phyloP scores from a whole-genome alignment of 2,113 vertebrate species.

The Cettia cetti region DNA sequence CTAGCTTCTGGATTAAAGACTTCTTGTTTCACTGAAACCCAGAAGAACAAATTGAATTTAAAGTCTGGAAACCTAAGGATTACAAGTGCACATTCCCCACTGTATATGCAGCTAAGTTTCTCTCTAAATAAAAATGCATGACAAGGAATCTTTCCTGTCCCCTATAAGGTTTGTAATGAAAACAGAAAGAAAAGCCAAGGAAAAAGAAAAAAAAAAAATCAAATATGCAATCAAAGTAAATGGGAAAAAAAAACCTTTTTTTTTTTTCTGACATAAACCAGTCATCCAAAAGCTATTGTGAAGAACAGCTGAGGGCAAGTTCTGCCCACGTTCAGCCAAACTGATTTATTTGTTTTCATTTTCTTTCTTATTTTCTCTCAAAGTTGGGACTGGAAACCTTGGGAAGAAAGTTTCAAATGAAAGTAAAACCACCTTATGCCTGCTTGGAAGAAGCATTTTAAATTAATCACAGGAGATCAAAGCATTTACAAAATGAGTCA shows the following conservation, averaged over 20 bases:
- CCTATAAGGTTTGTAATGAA: not conserved
- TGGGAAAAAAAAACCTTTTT: accelerated
- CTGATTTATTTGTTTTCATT: not conserved
- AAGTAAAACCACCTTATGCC: not conserved
- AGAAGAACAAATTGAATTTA: not conserved
- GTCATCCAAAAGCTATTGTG: not conserved
- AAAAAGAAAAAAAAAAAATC: not conserved
- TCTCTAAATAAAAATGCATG: not conserved
- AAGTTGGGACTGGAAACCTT: not conserved
- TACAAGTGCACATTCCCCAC: accelerated
- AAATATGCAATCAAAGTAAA: not conserved
- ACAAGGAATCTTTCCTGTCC: not conserved
- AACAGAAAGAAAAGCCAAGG: not conserved
- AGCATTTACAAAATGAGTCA: constrained; percentile 22
- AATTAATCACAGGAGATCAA: constrained; percentile 20
- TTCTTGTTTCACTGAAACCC: not conserved
- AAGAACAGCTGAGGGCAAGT: not conserved
- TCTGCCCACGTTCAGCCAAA: not conserved
- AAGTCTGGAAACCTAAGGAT: not conserved
- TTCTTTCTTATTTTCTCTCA: not conserved
- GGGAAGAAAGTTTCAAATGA: not conserved
- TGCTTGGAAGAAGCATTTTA: not conserved
- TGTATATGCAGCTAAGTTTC: not conserved
- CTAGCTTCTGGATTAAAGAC: not conserved
- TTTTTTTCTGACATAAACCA: not conserved